Conservation (phyloP, 1,140 invertebrate species). For the Drosophila elegans region DNA sequence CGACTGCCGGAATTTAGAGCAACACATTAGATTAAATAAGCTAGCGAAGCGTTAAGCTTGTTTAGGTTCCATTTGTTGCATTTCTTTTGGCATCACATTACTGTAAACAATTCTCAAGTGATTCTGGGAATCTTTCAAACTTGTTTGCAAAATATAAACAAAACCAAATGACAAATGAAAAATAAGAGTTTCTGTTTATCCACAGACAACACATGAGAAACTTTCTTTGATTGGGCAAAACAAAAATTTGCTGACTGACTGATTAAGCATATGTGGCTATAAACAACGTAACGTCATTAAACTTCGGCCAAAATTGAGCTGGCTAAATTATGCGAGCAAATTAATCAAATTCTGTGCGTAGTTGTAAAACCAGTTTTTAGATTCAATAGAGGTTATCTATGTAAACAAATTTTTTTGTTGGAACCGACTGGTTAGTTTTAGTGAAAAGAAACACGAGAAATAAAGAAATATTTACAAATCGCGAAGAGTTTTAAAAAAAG, state of each 20-base stretch:
- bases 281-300: constrained; percentile 43
- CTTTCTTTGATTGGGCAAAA: constrained; percentile 55
- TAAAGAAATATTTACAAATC: background rate
- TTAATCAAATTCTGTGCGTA: constrained; percentile 69
- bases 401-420: background rate
- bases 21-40: constrained; percentile 27
- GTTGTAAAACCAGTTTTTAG: constrained; percentile 68
- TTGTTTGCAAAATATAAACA: constrained; percentile 47
- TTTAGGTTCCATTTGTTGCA: constrained; percentile 40
- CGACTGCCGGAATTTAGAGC: background rate
- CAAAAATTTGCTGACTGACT: constrained; percentile 50
- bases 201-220: constrained; percentile 44
- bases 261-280: constrained; percentile 56
- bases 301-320: constrained; percentile 14
- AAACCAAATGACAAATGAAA: constrained; percentile 15
- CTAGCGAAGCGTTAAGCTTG: constrained; percentile 54
- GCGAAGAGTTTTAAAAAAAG: no score
- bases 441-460: no score
- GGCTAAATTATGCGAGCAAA: constrained; percentile 62
- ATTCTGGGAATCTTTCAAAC: constrained; percentile 51
- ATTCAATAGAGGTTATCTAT: background rate
- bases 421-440: background rate
- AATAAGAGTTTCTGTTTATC: constrained; percentile 34
- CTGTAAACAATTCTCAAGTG: constrained; percentile 29
- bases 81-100: constrained; percentile 44